Percentiles rank a stretch among this genome's conserved stretches.
Evolutionary conservation across 1,140 invertebrate genomes (phyloP).

Genomic region (Melanaphis sacchari): DNA sequence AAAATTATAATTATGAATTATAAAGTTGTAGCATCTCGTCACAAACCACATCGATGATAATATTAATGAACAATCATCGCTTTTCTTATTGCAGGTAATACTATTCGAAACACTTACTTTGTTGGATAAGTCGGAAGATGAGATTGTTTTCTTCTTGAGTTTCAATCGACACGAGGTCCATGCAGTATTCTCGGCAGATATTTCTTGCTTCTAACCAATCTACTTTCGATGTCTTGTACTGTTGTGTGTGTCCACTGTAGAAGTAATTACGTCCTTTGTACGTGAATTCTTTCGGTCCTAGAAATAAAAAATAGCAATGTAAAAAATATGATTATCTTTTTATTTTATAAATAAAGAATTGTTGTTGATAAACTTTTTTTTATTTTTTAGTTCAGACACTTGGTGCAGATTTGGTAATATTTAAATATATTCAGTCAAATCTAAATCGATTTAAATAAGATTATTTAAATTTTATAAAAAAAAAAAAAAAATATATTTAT

Average conservation of each 20-base stretch:
- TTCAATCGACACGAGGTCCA: constrained; percentile 88
- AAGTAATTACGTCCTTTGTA: constrained; percentile 88
- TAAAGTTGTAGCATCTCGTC: background rate
- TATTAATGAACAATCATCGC: background rate
- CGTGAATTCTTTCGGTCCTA: constrained; percentile 89
- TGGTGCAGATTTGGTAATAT: too few relatives aligned
- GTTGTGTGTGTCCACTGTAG: constrained; percentile 82
- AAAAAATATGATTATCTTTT: background rate
- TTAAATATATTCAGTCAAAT: too few relatives aligned
- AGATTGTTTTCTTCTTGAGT: constrained; percentile 89
- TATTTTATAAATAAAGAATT: background rate
- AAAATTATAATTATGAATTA: constrained; percentile 43
- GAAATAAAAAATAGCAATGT: background rate
- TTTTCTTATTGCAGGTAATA: background rate
- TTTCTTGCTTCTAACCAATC: constrained; percentile 92
- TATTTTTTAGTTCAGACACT: too few relatives aligned
- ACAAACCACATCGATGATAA: background rate
- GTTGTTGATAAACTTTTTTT: background rate
- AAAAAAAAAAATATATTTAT: too few relatives aligned
- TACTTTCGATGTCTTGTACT: constrained; percentile 77
- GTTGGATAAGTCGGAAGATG: constrained; percentile 83
- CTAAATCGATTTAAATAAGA: too few relatives aligned
- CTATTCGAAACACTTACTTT: constrained; percentile 69
- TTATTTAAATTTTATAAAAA: too few relatives aligned
- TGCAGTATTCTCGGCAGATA: constrained; percentile 88